Conservation (phyloP, 2,888 invertebrate genomes). For the Lacanobia wlatinum region DNA sequence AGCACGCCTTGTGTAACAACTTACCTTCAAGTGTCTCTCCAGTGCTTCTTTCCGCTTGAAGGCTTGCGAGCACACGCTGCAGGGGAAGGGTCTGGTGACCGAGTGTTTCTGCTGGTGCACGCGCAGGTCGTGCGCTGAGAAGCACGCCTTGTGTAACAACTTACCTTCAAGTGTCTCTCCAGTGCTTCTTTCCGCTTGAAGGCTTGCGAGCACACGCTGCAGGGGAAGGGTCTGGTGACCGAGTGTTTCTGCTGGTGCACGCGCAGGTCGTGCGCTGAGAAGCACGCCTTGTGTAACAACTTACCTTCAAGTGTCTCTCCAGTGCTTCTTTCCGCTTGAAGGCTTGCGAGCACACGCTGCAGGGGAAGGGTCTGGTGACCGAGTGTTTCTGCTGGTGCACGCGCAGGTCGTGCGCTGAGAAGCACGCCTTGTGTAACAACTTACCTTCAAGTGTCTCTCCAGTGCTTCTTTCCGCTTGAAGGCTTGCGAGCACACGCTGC, state of each 20-base stretch:
- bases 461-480: conserved; percentile 86
- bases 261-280: conserved; percentile 83
- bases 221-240: conserved; percentile 81
- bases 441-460: conserved; percentile 76
- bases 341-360: conserved; percentile 75
- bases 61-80: conserved; percentile 75
- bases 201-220: conserved; percentile 81
- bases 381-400: conserved; percentile 85
- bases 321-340: conserved; percentile 83
- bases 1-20: conserved; percentile 80
- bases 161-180: conserved; percentile 76
- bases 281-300: conserved; percentile 80
- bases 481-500: conserved; percentile 81
- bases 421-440: conserved; percentile 77
- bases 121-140: too few species aligned
- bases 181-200: conserved; percentile 86
- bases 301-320: conserved; percentile 76
- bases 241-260: conserved; percentile 86
- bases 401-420: too few species aligned
- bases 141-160: conserved; percentile 77
- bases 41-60: conserved; percentile 83
- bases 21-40: conserved; percentile 76
- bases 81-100: conserved; percentile 76
- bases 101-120: conserved; percentile 85
- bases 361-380: conserved; percentile 76